A percentile compares a stretch with the other conserved stretches of the same genome.
These are phyloP conservation scores for Ivindomyrus marchei DNA, from an alignment of 2,113 vertebrate species.

Conservation along the genomic window DNA sequence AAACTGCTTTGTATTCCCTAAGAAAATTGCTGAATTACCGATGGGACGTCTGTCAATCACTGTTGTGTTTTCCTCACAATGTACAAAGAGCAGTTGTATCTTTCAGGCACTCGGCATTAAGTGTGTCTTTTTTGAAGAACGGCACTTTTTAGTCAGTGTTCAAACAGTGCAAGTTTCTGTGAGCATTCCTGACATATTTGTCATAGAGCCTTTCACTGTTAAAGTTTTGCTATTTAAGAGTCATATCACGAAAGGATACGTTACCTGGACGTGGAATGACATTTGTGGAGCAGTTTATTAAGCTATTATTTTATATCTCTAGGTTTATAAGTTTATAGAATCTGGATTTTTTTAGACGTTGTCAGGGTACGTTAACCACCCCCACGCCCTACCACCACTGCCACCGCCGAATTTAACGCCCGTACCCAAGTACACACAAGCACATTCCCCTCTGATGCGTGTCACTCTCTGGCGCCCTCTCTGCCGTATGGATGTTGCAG, in stretches of 20 bases:
- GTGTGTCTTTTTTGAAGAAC: background rate
- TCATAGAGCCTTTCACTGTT: background rate
- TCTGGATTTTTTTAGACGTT: conserved; percentile 14
- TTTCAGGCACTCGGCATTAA: background rate
- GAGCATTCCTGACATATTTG: background rate
- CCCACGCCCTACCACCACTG: background rate
- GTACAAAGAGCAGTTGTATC: background rate
- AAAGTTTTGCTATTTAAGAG: background rate
- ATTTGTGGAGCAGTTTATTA: background rate
- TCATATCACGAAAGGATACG: background rate
- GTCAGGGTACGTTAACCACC: background rate
- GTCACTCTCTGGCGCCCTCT: conserved; percentile 9
- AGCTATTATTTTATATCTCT: background rate
- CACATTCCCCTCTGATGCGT: background rate
- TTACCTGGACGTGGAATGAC: background rate
- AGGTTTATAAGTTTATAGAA: conserved; percentile 30
- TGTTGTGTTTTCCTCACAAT: background rate
- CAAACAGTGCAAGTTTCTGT: background rate
- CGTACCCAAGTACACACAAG: background rate
- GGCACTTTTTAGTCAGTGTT: background rate
- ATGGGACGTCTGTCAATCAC: background rate
- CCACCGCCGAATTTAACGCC: background rate
- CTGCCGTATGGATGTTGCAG: background rate
- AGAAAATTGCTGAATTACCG: background rate
- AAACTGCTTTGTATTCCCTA: background rate